Percentiles rank a stretch among this genome's conserved stretches.
Evolutionary conservation across 2,797 vertebrate species (phyloP).

Genomic region (Gymnoscopelus microlampas): DNA sequence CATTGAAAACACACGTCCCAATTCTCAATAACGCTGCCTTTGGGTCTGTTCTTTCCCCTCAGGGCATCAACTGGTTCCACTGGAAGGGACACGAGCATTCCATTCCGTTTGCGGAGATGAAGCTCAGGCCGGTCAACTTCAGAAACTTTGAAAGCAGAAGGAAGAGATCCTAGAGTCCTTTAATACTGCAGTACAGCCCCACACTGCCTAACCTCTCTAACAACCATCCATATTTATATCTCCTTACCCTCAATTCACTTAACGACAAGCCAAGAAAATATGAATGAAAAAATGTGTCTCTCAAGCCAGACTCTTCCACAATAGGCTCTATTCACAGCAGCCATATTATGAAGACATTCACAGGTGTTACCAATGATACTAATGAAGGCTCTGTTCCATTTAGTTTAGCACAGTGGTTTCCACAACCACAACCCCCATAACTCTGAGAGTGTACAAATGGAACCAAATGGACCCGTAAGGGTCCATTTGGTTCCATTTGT

Average conservation of each 20-base stretch:
- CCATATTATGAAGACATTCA: no score
- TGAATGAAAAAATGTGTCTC: slow-evolving; percentile 12
- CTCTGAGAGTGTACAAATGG: no score
- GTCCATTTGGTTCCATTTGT: no score
- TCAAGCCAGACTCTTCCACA: no score
- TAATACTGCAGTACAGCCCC: slow-evolving; percentile 4
- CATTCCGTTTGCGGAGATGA: slow-evolving; percentile 96
- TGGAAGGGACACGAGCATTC: slow-evolving; percentile 97
- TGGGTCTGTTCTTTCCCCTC: slow-evolving; percentile 17
- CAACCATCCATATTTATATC: neutral
- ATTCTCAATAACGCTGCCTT: no score
- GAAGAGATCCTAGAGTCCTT: slow-evolving; percentile 85
- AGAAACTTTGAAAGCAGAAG: slow-evolving; percentile 89
- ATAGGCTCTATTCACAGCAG: no score
- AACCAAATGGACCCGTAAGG: no score
- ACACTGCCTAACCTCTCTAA: neutral
- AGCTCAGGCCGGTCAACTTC: slow-evolving; percentile 91
- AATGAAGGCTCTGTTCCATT: no score
- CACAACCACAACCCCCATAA: no score
- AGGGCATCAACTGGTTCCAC: slow-evolving; percentile 99
- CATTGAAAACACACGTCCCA: no score
- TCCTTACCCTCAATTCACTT: slow-evolving; percentile 20
- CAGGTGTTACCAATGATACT: no score
- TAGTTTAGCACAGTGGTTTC: no score
- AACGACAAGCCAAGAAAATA: slow-evolving; percentile 28